These are phyloP conservation scores for Aldabrachelys gigantea DNA, from an alignment of 2,113 vertebrate genomes.

Conservation along the genomic window DNA sequence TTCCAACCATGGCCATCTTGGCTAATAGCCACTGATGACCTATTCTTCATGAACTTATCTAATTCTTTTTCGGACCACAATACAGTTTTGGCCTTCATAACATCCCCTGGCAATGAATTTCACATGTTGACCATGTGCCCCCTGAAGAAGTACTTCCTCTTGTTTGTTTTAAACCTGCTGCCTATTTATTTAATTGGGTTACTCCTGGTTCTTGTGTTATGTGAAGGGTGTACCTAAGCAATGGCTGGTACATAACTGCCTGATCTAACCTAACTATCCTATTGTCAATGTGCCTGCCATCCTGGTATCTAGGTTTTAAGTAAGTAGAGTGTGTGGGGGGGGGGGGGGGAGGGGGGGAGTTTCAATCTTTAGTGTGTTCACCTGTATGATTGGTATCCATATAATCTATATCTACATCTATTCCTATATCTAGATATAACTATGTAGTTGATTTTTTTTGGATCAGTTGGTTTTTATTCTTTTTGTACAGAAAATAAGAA, in stretches of 20 bases:
- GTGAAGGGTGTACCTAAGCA: background rate
- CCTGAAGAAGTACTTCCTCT: background rate
- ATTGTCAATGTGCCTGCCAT: background rate
- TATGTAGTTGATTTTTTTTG: background rate
- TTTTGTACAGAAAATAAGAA: background rate
- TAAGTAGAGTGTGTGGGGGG: accelerated
- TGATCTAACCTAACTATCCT: background rate
- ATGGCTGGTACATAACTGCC: background rate
- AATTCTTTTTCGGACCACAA: background rate
- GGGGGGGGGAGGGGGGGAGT: accelerated
- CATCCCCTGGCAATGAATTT: background rate
- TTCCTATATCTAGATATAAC: background rate
- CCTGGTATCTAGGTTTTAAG: background rate
- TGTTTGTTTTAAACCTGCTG: background rate
- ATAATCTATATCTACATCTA: background rate
- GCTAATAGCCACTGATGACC: background rate
- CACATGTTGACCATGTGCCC: background rate
- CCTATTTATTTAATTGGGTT: background rate
- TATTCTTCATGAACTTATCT: background rate
- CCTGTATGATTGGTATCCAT: background rate
- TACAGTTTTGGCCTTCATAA: background rate
- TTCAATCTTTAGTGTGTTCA: background rate
- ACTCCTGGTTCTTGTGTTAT: background rate
- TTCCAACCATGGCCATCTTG: background rate
- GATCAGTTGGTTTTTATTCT: background rate